Percentiles rank a stretch among this genome's conserved stretches.
phyloP scores from a whole-genome alignment of 30 jellyfish, hydroid and myxozoan genomes.

The Turritopsis dohrnii region DNA sequence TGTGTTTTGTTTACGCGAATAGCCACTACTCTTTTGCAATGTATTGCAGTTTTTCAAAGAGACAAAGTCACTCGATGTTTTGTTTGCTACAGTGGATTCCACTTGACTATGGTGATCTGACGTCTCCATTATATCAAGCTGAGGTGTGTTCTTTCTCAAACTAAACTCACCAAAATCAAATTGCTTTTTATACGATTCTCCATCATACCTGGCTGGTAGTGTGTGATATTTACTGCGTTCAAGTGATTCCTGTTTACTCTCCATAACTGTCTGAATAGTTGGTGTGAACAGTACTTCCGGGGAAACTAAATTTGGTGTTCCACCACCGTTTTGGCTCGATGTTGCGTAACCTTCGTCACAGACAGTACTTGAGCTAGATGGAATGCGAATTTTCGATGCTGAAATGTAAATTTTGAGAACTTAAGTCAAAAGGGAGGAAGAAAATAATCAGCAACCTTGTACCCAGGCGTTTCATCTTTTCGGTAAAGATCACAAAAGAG shows the following conservation, averaged over 20 bases:
- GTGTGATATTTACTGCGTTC: neutral
- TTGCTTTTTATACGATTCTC: neutral
- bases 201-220: neutral
- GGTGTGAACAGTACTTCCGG: neutral
- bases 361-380: neutral
- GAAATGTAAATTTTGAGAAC: neutral
- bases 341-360: constrained; percentile 8
- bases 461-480: neutral
- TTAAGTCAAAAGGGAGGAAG: neutral
- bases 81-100: neutral
- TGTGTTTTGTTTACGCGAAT: neutral
- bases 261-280: neutral
- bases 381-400: neutral
- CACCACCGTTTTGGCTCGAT: constrained; percentile 1
- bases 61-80: neutral
- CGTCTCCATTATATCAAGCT: neutral
- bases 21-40: neutral
- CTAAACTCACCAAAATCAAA: neutral
- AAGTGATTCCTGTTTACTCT: neutral
- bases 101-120: neutral
- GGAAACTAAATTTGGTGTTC: neutral
- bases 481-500: neutral
- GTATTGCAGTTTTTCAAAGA: neutral
- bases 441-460: neutral
- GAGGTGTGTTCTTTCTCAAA: neutral